Evolutionary conservation across 2,888 invertebrate species (phyloP), one percentile per base, ranked within the genome.

Genomic region (Plagodis pulveraria): DNA sequence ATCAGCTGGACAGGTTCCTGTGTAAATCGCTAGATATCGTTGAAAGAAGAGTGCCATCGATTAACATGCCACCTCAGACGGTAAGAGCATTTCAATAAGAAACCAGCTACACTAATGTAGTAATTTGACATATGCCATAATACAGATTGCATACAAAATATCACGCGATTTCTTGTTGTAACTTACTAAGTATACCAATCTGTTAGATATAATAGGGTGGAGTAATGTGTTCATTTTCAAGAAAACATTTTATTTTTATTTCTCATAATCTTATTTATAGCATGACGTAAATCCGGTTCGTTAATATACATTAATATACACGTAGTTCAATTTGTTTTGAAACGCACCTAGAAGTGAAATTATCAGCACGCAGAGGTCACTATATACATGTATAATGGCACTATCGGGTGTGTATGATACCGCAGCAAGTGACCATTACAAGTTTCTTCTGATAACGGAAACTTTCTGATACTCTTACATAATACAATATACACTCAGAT

Each of bases 21-120:
- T 98, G 97, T 88, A 95, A 94, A 78, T 96, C 97, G 57, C 94
- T 98, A 66, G 97, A 97, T 70, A 94, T 96, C 42, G 95, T 98
- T n/a, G 98, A 98, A 82, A 95, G 96, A 74, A 94, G 95, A 61
- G 95, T 97, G 49, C 98, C 98, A 0, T 94, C 96, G 0, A 96
- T 98, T 62, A 95, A 96, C 80, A 91, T 97, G 68, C 97, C 98
- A 6, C 97, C 98, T 7, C 95, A 97, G 89, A 94, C 96, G 93
- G 98, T 98, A 93, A 94, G 93, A 33, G 5, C 47, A 47, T 8
- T 10, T 42, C 6, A 12, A 44, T 11, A 7, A 11, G 11, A 35
- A n/a, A 36, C 36, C 8, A 5, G 36, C 8, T 0, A 36, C 36
- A 36, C 36, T 36, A 36, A 8, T 36, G 36, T 36, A 36, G 36